Percentiles rank a stretch among this genome's conserved stretches.
phyloP scores from a whole-genome alignment of 2,888 invertebrate species.

The Fragum whitleyi region DNA sequence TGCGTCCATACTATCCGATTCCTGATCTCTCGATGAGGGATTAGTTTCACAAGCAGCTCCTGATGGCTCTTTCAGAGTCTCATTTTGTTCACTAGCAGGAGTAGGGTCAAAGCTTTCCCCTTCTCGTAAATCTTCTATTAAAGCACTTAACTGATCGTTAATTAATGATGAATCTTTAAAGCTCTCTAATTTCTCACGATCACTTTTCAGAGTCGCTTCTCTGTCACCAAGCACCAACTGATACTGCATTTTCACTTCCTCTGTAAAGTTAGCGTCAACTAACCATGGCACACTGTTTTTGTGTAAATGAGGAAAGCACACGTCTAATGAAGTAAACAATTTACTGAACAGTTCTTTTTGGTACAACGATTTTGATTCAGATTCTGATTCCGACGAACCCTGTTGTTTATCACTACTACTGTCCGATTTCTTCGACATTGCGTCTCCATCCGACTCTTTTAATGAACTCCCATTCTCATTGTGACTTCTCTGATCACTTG shows the following conservation, averaged over 20 bases:
- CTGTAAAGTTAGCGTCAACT: constrained; percentile 89
- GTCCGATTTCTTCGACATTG: constrained; percentile 67
- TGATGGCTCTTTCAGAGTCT: neutral
- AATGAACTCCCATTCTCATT: constrained; percentile 84
- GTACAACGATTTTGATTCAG: constrained; percentile 37
- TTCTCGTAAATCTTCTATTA: constrained; percentile 55
- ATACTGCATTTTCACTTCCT: constrained; percentile 90
- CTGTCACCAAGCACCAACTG: constrained; percentile 88
- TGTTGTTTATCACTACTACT: constrained; percentile 62
- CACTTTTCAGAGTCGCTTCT: constrained; percentile 88
- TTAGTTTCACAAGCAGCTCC: neutral
- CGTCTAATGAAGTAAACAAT: constrained; percentile 58
- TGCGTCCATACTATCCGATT: neutral
- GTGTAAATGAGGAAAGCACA: constrained; percentile 79
- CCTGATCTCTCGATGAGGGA: neutral
- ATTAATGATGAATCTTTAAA: constrained; percentile 89
- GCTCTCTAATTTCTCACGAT: constrained; percentile 87
- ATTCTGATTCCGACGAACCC: constrained; percentile 58
- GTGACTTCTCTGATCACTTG: constrained; percentile 78
- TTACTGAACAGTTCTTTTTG: constrained; percentile 45
- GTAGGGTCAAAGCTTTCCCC: neutral
- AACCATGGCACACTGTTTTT: constrained; percentile 88
- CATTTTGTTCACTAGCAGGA: neutral
- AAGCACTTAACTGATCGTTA: constrained; percentile 89
- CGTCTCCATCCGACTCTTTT: constrained; percentile 75